Evolutionary conservation across 2,888 invertebrate genomes (phyloP).

Genomic region (Capitulum mitella): DNA sequence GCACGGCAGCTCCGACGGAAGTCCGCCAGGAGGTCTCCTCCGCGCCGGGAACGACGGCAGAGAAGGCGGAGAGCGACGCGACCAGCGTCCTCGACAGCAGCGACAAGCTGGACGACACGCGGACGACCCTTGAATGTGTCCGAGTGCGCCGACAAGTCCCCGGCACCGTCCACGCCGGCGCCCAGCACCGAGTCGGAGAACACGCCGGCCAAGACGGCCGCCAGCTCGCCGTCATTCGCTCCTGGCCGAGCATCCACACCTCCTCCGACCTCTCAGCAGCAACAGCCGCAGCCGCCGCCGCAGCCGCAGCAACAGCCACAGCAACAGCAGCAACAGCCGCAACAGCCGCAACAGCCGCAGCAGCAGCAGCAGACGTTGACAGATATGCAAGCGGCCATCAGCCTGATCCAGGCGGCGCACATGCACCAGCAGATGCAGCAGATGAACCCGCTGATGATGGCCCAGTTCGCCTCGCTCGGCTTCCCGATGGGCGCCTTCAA

Average conservation of each 20-base stretch:
- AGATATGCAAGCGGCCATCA: constrained; percentile 56
- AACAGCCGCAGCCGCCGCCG: neutral
- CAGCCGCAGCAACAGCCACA: too few species aligned
- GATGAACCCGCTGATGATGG: constrained; percentile 76
- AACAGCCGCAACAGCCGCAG: too few species aligned
- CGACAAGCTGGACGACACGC: neutral
- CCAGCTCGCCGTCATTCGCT: neutral
- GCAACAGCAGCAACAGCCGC: too few species aligned
- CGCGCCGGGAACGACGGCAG: constrained; percentile 22
- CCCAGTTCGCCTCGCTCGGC: constrained; percentile 52
- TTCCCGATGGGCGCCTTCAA: neutral
- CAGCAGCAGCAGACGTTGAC: constrained; percentile 36
- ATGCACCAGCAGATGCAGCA: constrained; percentile 42
- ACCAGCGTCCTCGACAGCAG: neutral
- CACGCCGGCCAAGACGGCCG: neutral
- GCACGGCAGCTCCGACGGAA: neutral
- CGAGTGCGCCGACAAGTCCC: neutral
- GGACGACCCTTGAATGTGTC: neutral
- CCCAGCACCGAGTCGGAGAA: constrained; percentile 20
- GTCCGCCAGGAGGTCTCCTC: neutral
- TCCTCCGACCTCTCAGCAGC: too few species aligned
- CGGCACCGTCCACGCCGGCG: neutral
- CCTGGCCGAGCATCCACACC: constrained; percentile 20
- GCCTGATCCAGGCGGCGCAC: neutral
- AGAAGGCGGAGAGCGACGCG: constrained; percentile 15